Evolutionary conservation across 37 sponge, comb jelly and placozoan genomes (phyloP).

Genomic region (Chondrosia reniformis): DNA sequence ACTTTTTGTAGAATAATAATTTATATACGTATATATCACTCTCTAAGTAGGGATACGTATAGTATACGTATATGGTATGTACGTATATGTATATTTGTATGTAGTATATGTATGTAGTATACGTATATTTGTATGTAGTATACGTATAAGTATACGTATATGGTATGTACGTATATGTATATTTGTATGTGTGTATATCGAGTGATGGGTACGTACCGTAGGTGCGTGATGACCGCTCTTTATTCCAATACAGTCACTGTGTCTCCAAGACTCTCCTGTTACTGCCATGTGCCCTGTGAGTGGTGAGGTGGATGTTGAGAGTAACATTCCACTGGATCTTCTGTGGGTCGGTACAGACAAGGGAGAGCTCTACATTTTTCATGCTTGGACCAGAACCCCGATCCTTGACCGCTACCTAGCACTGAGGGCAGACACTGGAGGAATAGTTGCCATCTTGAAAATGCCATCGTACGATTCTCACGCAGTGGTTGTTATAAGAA

Average conservation of each 20-base stretch:
- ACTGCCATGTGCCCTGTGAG: conserved; percentile 65
- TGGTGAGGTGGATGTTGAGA: background rate
- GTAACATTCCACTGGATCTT: conserved; percentile 10
- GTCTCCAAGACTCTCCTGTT: conserved; percentile 31
- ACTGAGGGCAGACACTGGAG: conserved; percentile 31
- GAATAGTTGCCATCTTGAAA: conserved; percentile 40
- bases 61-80: background rate
- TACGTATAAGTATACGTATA: background rate
- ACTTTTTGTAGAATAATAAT: background rate
- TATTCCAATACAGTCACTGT: conserved; percentile 27
- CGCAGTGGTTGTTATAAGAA: conserved; percentile 47
- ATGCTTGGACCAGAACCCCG: conserved; percentile 39
- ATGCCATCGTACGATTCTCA: background rate
- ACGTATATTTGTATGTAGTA: background rate
- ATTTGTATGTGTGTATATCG: background rate
- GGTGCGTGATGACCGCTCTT: background rate
- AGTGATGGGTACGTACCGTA: background rate
- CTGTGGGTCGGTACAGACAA: conserved; percentile 78
- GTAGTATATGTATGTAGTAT: background rate
- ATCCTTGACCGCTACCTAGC: conserved; percentile 51
- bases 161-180: background rate
- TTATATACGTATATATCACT: background rate
- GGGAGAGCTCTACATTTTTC: conserved; percentile 50
- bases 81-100: background rate
- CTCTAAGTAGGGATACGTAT: background rate